A percentile compares a stretch with the other conserved stretches of the same genome.
Evolutionary conservation across 1,140 invertebrate genomes (phyloP).

Genomic region (Aphaenogaster rudis): DNA sequence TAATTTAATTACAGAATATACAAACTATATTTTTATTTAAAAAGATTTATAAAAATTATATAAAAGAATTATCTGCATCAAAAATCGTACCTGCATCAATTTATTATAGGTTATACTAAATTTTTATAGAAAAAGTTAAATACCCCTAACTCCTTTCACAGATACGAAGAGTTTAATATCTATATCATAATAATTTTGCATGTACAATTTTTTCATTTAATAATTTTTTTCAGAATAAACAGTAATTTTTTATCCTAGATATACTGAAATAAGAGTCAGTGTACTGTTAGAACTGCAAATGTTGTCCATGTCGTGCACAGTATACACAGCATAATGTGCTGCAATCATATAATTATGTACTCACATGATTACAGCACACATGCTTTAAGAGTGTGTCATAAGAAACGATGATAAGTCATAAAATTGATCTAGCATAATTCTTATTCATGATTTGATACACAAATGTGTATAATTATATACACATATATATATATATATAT

Average conservation of each 20-base stretch:
- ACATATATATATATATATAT: not conserved
- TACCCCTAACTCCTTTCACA: not conserved
- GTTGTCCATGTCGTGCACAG: not conserved
- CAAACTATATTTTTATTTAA: not conserved
- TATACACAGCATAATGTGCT: not conserved
- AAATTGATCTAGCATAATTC: not conserved
- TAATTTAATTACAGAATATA: not conserved
- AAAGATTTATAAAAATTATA: not conserved
- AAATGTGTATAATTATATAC: not conserved
- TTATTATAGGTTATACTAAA: not conserved
- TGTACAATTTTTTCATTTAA: not conserved
- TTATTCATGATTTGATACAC: not conserved
- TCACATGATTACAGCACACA: not conserved
- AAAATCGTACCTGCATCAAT: not conserved
- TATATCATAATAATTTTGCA: not conserved
- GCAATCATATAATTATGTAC: not conserved
- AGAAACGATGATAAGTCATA: conserved; percentile 14
- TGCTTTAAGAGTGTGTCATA: conserved; percentile 2
- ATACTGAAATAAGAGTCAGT: not conserved
- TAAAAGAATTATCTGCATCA: not conserved
- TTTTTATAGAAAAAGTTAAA: not conserved
- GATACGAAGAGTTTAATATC: not conserved
- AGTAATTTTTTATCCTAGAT: not conserved
- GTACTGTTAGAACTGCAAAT: not conserved
- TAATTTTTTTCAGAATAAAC: not conserved